Conservation (phyloP, 1,140 invertebrate genomes). For the Aphaenogaster ashmeadi region DNA sequence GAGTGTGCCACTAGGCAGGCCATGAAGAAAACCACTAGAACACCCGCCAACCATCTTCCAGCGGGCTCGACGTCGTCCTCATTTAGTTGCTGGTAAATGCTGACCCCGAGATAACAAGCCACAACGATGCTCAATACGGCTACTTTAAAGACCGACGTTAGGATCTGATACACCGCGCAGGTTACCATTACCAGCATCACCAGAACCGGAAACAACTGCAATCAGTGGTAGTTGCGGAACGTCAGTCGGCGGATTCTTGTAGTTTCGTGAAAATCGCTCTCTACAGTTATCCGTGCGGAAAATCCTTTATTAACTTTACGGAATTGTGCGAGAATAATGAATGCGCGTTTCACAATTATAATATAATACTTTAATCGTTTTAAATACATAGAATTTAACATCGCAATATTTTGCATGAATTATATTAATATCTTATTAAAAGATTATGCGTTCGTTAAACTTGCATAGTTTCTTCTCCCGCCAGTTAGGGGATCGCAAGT, state of each 20-base stretch:
- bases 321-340: neutral
- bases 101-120: constrained; percentile 85
- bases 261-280: neutral
- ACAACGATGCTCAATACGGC: constrained; percentile 88
- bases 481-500: neutral
- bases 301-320: neutral
- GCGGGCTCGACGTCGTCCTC: constrained; percentile 79
- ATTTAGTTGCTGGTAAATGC: constrained; percentile 81
- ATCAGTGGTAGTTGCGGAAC: constrained; percentile 63
- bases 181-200: constrained; percentile 95
- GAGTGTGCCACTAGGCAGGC: constrained; percentile 90
- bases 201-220: constrained; percentile 93
- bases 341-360: neutral
- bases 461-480: neutral
- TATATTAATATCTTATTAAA: neutral
- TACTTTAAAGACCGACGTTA: constrained; percentile 94
- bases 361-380: neutral
- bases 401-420: neutral
- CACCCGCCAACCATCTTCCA: constrained; percentile 80
- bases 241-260: neutral
- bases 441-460: neutral
- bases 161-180: constrained; percentile 95
- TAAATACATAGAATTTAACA: neutral
- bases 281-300: neutral
- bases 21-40: constrained; percentile 83